phyloP scores from a whole-genome alignment of 2,888 invertebrate genomes.

The Leptinotarsa haldemani region DNA sequence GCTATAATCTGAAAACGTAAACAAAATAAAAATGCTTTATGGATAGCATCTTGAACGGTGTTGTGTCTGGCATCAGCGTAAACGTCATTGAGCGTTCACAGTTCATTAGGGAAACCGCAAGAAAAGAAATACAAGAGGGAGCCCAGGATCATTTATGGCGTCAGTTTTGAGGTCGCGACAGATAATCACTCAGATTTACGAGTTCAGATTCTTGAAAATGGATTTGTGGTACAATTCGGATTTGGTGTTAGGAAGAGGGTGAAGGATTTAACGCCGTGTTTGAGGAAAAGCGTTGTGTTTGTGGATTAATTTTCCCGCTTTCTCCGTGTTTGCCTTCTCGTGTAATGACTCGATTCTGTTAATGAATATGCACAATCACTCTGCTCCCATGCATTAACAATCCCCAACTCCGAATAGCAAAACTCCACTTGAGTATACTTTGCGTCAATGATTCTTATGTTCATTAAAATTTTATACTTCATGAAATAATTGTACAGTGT shows the following conservation, averaged over 20 bases:
- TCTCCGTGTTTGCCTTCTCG: no score
- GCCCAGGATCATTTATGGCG: slow-evolving; percentile 48
- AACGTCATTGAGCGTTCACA: slow-evolving; percentile 57
- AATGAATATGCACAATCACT: no score
- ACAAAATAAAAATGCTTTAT: slow-evolving; percentile 46
- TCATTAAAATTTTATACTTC: no score
- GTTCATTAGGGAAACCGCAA: slow-evolving; percentile 53
- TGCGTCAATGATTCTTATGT: no score
- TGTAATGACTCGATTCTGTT: no score
- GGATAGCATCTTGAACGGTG: slow-evolving; percentile 44
- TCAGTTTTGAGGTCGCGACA: slow-evolving; percentile 53
- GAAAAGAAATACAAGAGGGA: slow-evolving; percentile 27
- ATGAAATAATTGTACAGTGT: no score
- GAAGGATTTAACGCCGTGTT: not conserved
- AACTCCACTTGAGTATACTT: no score
- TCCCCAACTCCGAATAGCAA: no score
- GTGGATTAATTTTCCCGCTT: not conserved
- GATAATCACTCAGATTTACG: slow-evolving; percentile 44
- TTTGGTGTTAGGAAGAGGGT: not conserved
- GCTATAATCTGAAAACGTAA: slow-evolving; percentile 33
- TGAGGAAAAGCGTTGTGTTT: not conserved
- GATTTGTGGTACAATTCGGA: not conserved
- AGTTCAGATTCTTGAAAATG: not conserved
- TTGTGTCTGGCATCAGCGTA: slow-evolving; percentile 54
- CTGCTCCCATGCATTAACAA: no score